Evolutionary conservation across 2,113 vertebrate genomes (phyloP).

Genomic region (Urocynchramus pylzowi): DNA sequence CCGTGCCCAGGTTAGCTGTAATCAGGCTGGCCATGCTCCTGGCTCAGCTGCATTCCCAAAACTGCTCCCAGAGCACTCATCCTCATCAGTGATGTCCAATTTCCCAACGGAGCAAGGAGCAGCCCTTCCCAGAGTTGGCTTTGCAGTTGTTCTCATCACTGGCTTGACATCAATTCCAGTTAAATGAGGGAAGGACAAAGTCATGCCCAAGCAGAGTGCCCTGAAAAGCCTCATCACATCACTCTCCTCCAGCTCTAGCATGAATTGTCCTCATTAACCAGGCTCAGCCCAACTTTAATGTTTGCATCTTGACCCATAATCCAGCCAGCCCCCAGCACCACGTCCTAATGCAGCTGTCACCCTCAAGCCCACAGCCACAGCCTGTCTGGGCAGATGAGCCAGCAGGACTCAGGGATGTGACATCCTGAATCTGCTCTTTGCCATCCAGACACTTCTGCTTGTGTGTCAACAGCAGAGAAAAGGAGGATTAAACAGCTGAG

Average conservation of each 20-base stretch:
- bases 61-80: conserved; percentile 16
- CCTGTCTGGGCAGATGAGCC: background rate
- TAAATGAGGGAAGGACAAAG: background rate
- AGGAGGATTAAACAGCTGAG: background rate
- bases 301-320: background rate
- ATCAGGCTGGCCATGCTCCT: background rate
- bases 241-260: background rate
- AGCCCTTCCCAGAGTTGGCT: background rate
- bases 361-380: background rate
- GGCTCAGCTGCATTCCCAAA: background rate
- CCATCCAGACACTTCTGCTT: background rate
- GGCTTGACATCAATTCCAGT: background rate
- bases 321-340: background rate
- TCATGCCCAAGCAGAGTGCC: background rate
- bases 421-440: background rate
- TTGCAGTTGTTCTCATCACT: background rate
- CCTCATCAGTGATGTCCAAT: background rate
- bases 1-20: background rate
- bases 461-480: background rate
- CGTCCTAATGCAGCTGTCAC: background rate
- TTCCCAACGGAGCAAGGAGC: background rate
- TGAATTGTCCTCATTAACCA: conserved; percentile 1
- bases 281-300: background rate
- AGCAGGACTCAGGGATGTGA: background rate
- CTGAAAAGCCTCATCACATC: background rate